These are phyloP conservation scores for sheep (Ovis aries) DNA, from an alignment of 2,113 vertebrate genomes.

Conservation along the genomic window ARS-UI_Ramb_v3.0 NC_056060.1:75856001-75856500, in stretches of 20 bases:
- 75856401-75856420: neutral
- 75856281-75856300: neutral
- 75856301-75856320: neutral
- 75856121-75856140: no score
- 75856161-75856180: accelerated
- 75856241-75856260: neutral
- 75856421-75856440: neutral
- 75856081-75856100: no score
- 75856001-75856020: neutral
- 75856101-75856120: no score
- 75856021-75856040: no score
- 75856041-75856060: no score
- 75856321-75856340: neutral
- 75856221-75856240: neutral
- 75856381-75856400: neutral
- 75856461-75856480: no score
- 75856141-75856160: no score
- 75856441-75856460: neutral
- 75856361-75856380: neutral
- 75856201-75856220: no score
- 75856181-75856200: no score
- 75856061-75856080: no score
- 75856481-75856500: no score
- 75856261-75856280: neutral
- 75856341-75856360: neutral